Percentiles rank a stretch among this genome's conserved stretches.
Evolutionary conservation across 2,797 vertebrate species (phyloP).

Genomic region (Poeciliopsis turneri): DNA sequence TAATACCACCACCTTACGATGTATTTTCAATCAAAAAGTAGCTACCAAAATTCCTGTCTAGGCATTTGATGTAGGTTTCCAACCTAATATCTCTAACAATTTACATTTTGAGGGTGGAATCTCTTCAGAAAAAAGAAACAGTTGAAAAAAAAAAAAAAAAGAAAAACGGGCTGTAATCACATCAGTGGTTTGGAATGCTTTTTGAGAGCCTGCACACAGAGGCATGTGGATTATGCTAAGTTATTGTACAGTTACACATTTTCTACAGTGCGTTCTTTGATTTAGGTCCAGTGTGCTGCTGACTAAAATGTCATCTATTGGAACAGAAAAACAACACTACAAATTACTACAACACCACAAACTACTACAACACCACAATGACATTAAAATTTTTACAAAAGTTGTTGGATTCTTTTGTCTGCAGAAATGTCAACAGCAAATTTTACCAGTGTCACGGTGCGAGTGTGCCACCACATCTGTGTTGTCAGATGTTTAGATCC

Average conservation of each 20-base stretch:
- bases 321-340: slow-evolving; percentile 16
- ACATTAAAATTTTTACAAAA: slow-evolving; percentile 21
- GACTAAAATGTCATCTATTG: background rate
- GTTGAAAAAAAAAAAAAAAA: background rate
- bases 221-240: background rate
- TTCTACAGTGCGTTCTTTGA: background rate
- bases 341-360: slow-evolving; percentile 23
- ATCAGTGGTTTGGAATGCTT: background rate
- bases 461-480: slow-evolving; percentile 28
- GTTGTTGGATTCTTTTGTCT: slow-evolving; percentile 48
- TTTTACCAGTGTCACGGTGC: slow-evolving; percentile 8
- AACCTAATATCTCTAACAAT: background rate
- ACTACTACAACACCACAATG: slow-evolving; percentile 28
- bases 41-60: background rate
- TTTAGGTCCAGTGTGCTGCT: background rate
- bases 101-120: background rate
- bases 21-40: background rate
- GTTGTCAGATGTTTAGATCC: slow-evolving; percentile 38
- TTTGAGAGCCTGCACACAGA: background rate
- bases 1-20: background rate
- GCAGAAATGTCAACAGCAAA: slow-evolving; percentile 65
- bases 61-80: slow-evolving; percentile 18
- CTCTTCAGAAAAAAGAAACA: background rate
- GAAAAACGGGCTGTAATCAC: background rate
- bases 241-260: background rate